A percentile compares a stretch with the other conserved stretches of the same genome.
Evolutionary conservation across 1,140 invertebrate species (phyloP).

Genomic region (Drosophila ficusphila): DNA sequence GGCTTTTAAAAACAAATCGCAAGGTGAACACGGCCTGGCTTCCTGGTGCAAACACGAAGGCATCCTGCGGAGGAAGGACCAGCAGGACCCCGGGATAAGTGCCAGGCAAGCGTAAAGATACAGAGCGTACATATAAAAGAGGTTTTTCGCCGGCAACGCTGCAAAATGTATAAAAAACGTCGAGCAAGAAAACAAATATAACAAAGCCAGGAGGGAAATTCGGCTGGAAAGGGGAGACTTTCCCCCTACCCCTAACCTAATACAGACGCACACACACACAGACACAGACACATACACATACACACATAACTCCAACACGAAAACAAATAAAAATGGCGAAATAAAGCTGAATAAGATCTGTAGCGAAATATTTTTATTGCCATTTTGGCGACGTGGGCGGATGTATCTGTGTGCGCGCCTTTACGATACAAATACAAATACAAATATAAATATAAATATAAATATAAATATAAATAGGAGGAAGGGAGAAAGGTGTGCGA

Average conservation of each 20-base stretch:
- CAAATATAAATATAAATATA: constrained; percentile 70
- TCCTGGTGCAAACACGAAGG: constrained; percentile 22
- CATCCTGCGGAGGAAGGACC: constrained; percentile 9
- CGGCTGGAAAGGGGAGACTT: no score
- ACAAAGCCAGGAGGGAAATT: constrained; percentile 50
- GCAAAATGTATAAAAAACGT: constrained; percentile 46
- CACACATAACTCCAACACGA: constrained; percentile 55
- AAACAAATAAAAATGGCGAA: constrained; percentile 81
- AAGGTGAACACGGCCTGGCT: constrained; percentile 54
- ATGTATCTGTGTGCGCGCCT: constrained; percentile 15
- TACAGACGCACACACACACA: constrained; percentile 15
- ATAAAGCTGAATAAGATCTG: constrained; percentile 83
- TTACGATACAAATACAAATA: constrained; percentile 65
- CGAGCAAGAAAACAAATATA: constrained; percentile 55
- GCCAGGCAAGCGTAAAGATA: constrained; percentile 70
- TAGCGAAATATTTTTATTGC: constrained; percentile 82
- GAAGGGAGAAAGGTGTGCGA: constrained; percentile 21
- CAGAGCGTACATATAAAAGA: constrained; percentile 65
- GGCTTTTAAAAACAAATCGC: constrained; percentile 82
- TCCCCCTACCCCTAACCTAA: constrained; percentile 23
- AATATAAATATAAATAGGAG: constrained; percentile 54
- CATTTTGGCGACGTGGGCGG: constrained; percentile 70
- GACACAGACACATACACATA: constrained; percentile 11
- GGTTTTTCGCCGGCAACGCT: constrained; percentile 54
- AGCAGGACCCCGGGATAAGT: constrained; percentile 44